These are phyloP conservation scores for Tachina grossa DNA, from an alignment of 2,888 invertebrate species.

Conservation along the genomic window DNA sequence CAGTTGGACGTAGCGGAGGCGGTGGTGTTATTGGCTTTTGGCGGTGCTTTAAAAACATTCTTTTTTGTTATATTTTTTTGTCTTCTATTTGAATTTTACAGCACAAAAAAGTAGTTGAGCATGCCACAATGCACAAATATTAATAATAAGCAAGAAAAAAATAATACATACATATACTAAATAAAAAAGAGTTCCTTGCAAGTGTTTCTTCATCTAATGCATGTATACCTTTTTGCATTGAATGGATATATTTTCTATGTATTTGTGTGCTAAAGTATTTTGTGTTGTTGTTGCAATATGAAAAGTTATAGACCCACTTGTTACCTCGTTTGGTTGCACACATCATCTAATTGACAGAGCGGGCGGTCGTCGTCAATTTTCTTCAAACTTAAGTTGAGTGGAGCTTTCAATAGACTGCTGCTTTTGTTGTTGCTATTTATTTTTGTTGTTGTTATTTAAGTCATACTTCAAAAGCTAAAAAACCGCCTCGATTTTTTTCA, in stretches of 20 bases:
- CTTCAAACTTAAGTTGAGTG: conserved; percentile 69
- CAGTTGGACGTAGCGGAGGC: conserved; percentile 37
- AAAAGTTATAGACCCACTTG: conserved; percentile 72
- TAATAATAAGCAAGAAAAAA: conserved; percentile 13
- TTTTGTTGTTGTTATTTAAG: conserved; percentile 51
- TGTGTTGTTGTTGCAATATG: conserved; percentile 63
- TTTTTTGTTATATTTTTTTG: conserved; percentile 37
- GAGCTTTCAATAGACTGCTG: conserved; percentile 68
- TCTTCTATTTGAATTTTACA: conserved; percentile 44
- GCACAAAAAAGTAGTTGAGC: conserved; percentile 60
- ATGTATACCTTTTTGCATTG: conserved; percentile 56
- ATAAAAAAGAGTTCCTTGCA: conserved; percentile 57
- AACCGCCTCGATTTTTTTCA: conserved; percentile 61
- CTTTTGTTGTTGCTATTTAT: conserved; percentile 49
- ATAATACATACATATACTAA: background rate
- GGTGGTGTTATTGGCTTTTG: conserved; percentile 55
- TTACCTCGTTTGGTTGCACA: conserved; percentile 72
- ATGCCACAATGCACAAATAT: conserved; percentile 53
- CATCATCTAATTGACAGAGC: conserved; percentile 72
- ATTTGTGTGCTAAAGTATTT: conserved; percentile 15
- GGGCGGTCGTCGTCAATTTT: conserved; percentile 71
- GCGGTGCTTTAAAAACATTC: conserved; percentile 61
- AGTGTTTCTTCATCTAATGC: conserved; percentile 69
- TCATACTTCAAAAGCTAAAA: conserved; percentile 67
- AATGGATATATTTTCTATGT: conserved; percentile 9